Evolutionary conservation across 2,888 invertebrate species (phyloP).

Genomic region (Atrina japonica): DNA sequence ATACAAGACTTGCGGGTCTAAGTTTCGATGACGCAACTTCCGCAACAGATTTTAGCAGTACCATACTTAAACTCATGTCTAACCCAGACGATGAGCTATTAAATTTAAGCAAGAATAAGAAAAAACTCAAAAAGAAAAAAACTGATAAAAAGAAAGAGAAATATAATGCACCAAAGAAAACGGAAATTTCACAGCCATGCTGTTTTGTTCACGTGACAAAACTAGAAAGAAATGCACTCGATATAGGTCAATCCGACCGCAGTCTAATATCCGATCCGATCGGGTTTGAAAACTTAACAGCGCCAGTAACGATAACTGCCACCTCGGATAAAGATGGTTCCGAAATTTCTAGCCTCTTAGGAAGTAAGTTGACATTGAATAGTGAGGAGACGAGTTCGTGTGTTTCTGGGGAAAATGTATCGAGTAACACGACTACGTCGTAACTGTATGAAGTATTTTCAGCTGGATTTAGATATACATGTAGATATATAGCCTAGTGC

Average conservation of each 20-base stretch:
- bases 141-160: constrained; percentile 67
- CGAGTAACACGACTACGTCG: background rate
- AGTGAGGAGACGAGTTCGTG: constrained; percentile 26
- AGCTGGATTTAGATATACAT: too few species aligned
- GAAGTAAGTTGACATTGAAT: constrained; percentile 28
- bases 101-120: constrained; percentile 83
- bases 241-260: constrained; percentile 11
- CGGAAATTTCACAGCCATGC: constrained; percentile 91
- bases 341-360: constrained; percentile 28
- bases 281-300: constrained; percentile 19
- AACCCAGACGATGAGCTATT: constrained; percentile 90
- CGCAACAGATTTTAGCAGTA: constrained; percentile 85
- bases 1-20: constrained; percentile 88
- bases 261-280: constrained; percentile 22
- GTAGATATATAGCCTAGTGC: too few species aligned
- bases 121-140: constrained; percentile 70
- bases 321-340: constrained; percentile 18
- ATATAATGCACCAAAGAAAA: constrained; percentile 86
- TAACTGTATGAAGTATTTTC: too few species aligned
- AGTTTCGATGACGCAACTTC: constrained; percentile 89
- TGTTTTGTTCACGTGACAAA: constrained; percentile 92
- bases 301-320: too few species aligned
- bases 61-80: constrained; percentile 85
- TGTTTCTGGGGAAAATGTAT: constrained; percentile 18
- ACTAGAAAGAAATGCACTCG: constrained; percentile 82